phyloP scores from a whole-genome alignment of 2,888 invertebrate genomes.

The Cremastobaeus sp. region DNA sequence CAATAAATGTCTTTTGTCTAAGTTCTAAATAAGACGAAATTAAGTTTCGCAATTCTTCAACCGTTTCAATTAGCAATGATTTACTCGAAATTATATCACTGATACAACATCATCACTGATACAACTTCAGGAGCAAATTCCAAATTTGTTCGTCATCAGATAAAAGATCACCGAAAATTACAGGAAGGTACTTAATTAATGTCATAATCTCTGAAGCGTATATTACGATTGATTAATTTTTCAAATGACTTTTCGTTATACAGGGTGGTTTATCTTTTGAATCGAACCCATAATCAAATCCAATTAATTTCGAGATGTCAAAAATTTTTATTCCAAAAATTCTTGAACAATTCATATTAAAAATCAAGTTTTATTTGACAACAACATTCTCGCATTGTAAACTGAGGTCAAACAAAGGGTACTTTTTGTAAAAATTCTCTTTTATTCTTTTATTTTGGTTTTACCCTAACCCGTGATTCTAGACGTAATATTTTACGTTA shows the following conservation, averaged over 20 bases:
- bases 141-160: constrained; percentile 2
- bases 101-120: too few relatives aligned
- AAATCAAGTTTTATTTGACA: too few relatives aligned
- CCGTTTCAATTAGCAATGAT: constrained; percentile 1
- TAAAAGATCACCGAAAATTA: constrained; percentile 29
- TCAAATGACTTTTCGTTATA: constrained; percentile 21
- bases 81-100: not conserved
- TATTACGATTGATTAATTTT: constrained; percentile 17
- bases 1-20: constrained; percentile 7
- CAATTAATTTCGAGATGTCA: constrained; percentile 8
- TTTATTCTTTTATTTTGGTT: too few relatives aligned
- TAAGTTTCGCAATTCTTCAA: not conserved
- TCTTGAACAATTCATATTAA: too few relatives aligned
- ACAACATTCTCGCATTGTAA: too few relatives aligned
- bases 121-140: constrained; percentile 7
- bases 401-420: too few relatives aligned
- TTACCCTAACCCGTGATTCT: too few relatives aligned
- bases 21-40: constrained; percentile 13
- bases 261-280: constrained; percentile 18
- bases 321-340: too few relatives aligned
- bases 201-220: constrained; percentile 35
- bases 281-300: constrained; percentile 25
- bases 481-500: too few relatives aligned
- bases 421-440: too few relatives aligned
- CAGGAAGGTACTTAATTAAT: constrained; percentile 30